Conservation (phyloP, 2,113 vertebrate species). For the Eptesicus fuscus region DNA sequence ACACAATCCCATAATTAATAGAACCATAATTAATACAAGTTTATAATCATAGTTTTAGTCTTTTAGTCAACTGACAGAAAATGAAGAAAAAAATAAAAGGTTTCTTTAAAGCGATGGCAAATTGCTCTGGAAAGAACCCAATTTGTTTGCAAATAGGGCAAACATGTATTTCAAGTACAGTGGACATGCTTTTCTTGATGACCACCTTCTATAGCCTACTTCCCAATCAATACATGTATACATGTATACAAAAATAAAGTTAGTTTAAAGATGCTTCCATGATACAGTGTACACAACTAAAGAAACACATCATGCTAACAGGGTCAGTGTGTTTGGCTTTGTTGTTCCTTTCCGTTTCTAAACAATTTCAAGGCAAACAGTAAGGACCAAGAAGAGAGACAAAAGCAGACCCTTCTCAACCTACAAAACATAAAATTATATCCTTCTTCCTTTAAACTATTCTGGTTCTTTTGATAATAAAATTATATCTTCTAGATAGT, state of each 20-base stretch:
- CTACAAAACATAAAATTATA: slow-evolving; percentile 28
- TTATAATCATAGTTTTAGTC: slow-evolving; percentile 53
- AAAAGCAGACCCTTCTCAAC: slow-evolving; percentile 33
- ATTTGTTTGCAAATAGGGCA: slow-evolving; percentile 8
- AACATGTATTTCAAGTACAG: slow-evolving; percentile 23
- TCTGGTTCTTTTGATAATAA: slow-evolving; percentile 19
- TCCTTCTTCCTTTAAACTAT: neutral
- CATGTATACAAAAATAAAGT: neutral
- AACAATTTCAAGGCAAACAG: slow-evolving; percentile 37
- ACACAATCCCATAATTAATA: slow-evolving; percentile 19
- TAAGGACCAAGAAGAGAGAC: neutral
- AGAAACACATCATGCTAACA: slow-evolving; percentile 23
- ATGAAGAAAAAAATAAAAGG: slow-evolving; percentile 65
- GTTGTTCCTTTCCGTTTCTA: slow-evolving; percentile 44
- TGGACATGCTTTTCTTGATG: neutral
- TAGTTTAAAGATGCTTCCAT: slow-evolving; percentile 34
- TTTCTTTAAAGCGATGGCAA: slow-evolving; percentile 31
- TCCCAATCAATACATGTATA: slow-evolving; percentile 45
- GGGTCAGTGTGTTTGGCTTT: neutral
- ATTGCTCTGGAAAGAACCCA: neutral
- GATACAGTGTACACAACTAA: neutral
- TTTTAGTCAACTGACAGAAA: slow-evolving; percentile 59
- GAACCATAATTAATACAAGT: slow-evolving; percentile 58
- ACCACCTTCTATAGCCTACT: slow-evolving; percentile 12
- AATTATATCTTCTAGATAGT: neutral